Evolutionary conservation across 2,797 vertebrate species (phyloP).

Genomic region (Muscicapa striata): DNA sequence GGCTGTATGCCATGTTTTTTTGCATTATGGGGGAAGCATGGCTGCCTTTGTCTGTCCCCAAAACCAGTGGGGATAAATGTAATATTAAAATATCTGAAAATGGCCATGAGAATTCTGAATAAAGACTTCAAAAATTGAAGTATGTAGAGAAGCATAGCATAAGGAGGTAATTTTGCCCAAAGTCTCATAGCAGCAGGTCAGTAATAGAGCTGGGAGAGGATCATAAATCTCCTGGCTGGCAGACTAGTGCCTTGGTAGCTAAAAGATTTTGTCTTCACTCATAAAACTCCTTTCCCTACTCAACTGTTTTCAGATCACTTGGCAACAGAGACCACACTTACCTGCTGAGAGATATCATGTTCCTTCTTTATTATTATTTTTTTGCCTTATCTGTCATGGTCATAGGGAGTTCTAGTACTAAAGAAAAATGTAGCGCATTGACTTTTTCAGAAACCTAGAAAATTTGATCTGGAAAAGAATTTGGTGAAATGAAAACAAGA

Average conservation of each 20-base stretch:
- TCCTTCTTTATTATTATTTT: not conserved
- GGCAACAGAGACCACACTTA: not conserved
- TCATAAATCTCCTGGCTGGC: not conserved
- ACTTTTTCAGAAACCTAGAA: not conserved
- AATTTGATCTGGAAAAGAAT: constrained; percentile 46
- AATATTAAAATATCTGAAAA: not conserved
- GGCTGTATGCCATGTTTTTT: not conserved
- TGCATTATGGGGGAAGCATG: not conserved
- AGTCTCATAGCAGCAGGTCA: not conserved
- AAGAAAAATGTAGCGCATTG: not conserved
- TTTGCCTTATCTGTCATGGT: not conserved
- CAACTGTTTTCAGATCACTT: not conserved
- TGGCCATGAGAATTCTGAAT: not conserved
- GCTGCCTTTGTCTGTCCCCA: not conserved
- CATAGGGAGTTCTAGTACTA: not conserved
- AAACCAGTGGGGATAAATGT: constrained; percentile 1
- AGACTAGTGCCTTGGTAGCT: not conserved
- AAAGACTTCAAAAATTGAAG: not conserved
- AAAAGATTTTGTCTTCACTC: not conserved
- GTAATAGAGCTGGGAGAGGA: not conserved
- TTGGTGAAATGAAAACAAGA: constrained; percentile 40
- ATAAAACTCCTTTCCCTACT: not conserved
- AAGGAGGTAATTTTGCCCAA: not conserved
- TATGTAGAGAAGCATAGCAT: not conserved
- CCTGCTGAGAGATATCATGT: not conserved